Base-by-base conservation (phyloP, 2,888 invertebrate genomes). In the Xestia rhomboidea region DNA sequence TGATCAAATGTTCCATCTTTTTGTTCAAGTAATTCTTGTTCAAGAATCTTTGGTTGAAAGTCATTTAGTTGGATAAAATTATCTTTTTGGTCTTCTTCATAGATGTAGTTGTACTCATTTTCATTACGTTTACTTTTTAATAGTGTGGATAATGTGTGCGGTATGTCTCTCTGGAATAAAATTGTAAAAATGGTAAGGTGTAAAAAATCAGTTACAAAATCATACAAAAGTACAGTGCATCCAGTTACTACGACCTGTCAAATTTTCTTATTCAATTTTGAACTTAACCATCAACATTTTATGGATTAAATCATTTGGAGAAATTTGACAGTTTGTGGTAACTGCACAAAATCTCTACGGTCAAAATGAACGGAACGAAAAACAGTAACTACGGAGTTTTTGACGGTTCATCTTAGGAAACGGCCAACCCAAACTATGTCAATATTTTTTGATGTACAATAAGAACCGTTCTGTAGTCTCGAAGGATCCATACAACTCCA, bases 141-240 rank as follows among this genome's bases (percentile, higher is more conserved):
- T 49, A 85, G 18, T 0, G 10, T 11, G 18, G 89, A 85, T 46
- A 88, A 38, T n/a, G 85, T 67, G 1, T 57, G 51, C 0, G 73
- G 78, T 13, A 66, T 41, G 15, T 51, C 71, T 18, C 60, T 68
- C 87, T 87, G 70, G 24, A 82, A 87, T 46, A 24, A 27, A 6
- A n/a, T 3, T n/a, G n/a, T n/a, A n/a, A n/a, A n/a, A n/a, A n/a
- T n/a, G n/a, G n/a, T n/a, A 4, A 27, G 10, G 30, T 66, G 18
- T 18, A 7, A 41, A 70, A 49, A 57, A 57, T n/a, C 11, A n/a
- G n/a, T 54, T 54, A n/a, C n/a, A 54, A n/a, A n/a, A n/a, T n/a
- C 11, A n/a, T 51, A 51, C 24, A 51, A 51, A 24, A 51, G 24
- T 51, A 51, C 49, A 44, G 44, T 11, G 11, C 44, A 44, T 44